Conservation (phyloP, 2,888 invertebrate genomes). For the Gryllus longicercus region DNA sequence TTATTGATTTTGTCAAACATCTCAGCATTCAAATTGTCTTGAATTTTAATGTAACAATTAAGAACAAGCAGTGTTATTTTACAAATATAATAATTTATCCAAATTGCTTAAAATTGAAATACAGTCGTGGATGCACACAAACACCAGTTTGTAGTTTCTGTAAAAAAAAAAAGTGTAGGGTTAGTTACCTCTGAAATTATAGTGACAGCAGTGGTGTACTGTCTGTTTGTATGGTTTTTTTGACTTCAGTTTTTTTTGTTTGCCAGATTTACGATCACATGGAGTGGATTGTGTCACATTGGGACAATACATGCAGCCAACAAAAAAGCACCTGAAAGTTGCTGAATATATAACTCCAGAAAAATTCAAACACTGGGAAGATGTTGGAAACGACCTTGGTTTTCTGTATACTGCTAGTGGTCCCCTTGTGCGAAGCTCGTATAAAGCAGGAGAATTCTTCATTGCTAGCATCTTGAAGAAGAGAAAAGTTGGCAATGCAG, state of each 20-base stretch:
- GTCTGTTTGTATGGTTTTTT: too few relatives aligned
- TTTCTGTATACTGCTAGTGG: constrained; percentile 97
- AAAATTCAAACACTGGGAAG: constrained; percentile 85
- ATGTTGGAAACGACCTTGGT: constrained; percentile 75
- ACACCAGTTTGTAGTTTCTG: too few relatives aligned
- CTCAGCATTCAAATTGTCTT: too few relatives aligned
- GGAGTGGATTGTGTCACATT: constrained; percentile 94
- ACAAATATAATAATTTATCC: too few relatives aligned
- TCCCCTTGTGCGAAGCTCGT: constrained; percentile 93
- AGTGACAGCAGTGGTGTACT: too few relatives aligned
- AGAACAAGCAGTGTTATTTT: too few relatives aligned
- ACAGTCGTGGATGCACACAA: too few relatives aligned
- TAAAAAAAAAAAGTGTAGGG: too few relatives aligned
- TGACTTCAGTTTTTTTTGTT: neutral
- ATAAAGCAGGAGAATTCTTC: constrained; percentile 96
- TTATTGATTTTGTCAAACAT: too few relatives aligned
- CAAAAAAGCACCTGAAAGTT: constrained; percentile 89
- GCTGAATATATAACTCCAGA: constrained; percentile 95
- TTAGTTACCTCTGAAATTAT: too few relatives aligned
- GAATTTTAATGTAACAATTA: too few relatives aligned
- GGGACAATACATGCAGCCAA: constrained; percentile 99
- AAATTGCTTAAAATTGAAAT: too few relatives aligned
- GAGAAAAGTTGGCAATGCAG: constrained; percentile 38
- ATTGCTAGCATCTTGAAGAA: constrained; percentile 72
- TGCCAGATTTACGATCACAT: constrained; percentile 68